A percentile compares a stretch with the other conserved stretches of the same genome.
Conservation (phyloP, 2,797 vertebrate species). For the Sebastes steindachneri region DNA sequence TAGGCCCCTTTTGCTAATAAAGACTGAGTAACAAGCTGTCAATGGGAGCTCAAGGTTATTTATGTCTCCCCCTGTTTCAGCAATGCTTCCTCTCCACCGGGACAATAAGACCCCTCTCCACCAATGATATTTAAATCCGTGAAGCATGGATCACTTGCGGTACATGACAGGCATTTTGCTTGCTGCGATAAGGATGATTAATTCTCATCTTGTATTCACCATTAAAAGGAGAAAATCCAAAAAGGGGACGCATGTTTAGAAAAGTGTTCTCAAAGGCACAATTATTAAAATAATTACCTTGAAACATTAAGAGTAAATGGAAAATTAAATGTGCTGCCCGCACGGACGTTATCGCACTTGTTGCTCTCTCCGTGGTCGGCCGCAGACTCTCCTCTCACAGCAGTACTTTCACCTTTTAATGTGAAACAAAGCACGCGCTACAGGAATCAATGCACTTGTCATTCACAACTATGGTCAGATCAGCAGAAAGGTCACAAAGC, state of each 20-base stretch:
- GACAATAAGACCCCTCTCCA: conserved; percentile 31
- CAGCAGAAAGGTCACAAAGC: conserved; percentile 74
- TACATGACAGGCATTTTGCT: conserved; percentile 33
- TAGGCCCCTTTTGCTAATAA: conserved; percentile 65
- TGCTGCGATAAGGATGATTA: conserved; percentile 37
- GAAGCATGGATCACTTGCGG: background rate
- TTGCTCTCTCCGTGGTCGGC: background rate
- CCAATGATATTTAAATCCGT: conserved; percentile 40
- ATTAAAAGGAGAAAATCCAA: background rate
- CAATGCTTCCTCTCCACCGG: conserved; percentile 33
- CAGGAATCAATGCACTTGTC: conserved; percentile 74
- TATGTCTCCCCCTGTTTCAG: conserved; percentile 40
- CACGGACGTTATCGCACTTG: background rate
- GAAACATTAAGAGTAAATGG: background rate
- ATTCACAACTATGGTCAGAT: conserved; percentile 75
- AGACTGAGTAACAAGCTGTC: conserved; percentile 73
- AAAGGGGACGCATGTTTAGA: background rate
- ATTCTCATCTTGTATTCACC: conserved; percentile 6
- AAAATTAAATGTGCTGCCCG: background rate
- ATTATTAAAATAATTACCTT: background rate
- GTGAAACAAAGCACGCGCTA: conserved; percentile 46
- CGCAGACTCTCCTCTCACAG: conserved; percentile 14
- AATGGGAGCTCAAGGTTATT: conserved; percentile 63
- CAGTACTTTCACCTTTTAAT: conserved; percentile 57
- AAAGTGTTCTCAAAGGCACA: background rate